Evolutionary conservation across 2,113 vertebrate genomes (phyloP).

Genomic region (Acrocephalus arundinaceus): DNA sequence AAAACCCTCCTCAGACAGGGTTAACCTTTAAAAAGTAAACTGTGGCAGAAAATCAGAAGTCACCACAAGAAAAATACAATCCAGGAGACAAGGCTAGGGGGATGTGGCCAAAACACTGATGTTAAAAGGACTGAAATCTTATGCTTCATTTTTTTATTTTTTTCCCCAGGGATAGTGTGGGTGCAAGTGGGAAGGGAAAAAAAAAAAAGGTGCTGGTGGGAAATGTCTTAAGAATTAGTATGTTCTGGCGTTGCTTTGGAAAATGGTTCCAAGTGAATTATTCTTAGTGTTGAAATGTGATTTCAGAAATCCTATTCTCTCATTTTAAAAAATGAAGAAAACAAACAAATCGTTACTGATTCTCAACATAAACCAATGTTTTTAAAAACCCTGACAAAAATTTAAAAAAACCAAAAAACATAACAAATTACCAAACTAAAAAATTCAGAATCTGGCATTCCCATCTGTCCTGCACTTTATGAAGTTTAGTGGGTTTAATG

Average conservation of each 20-base stretch:
- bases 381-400: background rate
- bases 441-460: background rate
- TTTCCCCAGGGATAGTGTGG: background rate
- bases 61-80: background rate
- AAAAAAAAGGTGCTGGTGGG: background rate
- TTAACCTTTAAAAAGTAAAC: background rate
- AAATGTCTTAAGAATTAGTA: background rate
- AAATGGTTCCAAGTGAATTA: background rate
- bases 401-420: background rate
- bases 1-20: background rate
- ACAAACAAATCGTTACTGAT: background rate
- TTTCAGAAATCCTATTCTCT: background rate
- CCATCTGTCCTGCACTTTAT: background rate
- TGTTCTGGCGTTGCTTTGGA: background rate
- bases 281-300: background rate
- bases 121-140: background rate
- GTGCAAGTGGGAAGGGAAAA: background rate
- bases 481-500: background rate
- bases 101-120: background rate
- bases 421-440: background rate
- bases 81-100: background rate
- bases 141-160: background rate
- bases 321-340: background rate
- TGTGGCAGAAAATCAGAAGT: background rate
- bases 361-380: background rate